These are phyloP conservation scores for Patiria miniata DNA, from an alignment of 35 echinoderm and acorn worm species.

Conservation along the genomic window DNA sequence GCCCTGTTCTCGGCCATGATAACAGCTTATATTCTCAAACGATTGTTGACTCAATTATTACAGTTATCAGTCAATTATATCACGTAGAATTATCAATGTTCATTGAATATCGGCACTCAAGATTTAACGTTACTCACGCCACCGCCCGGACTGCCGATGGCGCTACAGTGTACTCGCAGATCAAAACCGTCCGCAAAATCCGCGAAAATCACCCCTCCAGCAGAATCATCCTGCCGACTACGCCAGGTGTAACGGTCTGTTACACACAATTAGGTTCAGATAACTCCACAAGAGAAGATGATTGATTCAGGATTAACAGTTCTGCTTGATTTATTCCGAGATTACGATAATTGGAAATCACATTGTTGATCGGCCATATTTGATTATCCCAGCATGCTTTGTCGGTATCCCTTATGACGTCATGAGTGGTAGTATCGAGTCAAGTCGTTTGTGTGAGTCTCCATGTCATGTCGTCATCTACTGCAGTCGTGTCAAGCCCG, in stretches of 20 bases:
- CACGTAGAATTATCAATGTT: background rate
- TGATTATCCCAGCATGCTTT: too few relatives aligned
- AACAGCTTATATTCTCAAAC: too few relatives aligned
- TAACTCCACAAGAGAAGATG: background rate
- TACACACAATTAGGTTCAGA: background rate
- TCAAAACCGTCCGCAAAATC: background rate
- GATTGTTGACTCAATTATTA: too few relatives aligned
- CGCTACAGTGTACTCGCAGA: background rate
- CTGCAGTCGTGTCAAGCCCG: too few relatives aligned
- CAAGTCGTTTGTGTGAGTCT: too few relatives aligned
- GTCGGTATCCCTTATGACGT: too few relatives aligned
- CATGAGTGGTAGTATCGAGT: too few relatives aligned
- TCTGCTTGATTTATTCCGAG: background rate
- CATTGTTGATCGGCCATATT: too few relatives aligned
- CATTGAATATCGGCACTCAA: background rate
- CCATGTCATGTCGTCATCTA: too few relatives aligned
- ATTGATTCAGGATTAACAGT: background rate
- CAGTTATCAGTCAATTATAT: background rate
- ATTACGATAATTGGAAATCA: too few relatives aligned
- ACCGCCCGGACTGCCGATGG: background rate
- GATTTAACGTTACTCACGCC: background rate
- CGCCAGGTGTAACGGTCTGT: background rate
- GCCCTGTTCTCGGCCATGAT: background rate
- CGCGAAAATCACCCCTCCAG: background rate
- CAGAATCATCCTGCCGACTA: constrained; percentile 11